These are phyloP conservation scores for Bothrops jararaca DNA, from an alignment of 2,113 vertebrate species.

Conservation along the genomic window DNA sequence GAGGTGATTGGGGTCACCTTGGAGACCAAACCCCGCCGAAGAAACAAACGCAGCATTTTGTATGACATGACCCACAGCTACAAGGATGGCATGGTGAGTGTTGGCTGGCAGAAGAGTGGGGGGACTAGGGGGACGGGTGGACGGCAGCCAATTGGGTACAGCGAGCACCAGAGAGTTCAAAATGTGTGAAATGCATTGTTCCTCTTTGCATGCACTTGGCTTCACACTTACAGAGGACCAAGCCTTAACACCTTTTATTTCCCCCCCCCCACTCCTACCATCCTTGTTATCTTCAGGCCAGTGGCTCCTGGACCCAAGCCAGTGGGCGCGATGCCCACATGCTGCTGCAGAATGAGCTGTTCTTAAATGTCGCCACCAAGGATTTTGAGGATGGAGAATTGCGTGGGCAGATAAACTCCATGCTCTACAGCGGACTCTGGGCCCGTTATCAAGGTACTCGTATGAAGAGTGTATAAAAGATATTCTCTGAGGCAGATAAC, in stretches of 20 bases:
- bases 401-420: constrained; percentile 84
- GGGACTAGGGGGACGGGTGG: neutral
- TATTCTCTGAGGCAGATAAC: neutral
- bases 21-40: constrained; percentile 89
- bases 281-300: constrained; percentile 49
- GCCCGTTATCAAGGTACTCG: constrained; percentile 76
- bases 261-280: neutral
- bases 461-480: neutral
- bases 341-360: constrained; percentile 95
- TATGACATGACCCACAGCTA: constrained; percentile 79
- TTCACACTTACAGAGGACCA: neutral
- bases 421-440: constrained; percentile 84
- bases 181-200: neutral
- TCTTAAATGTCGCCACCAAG: constrained; percentile 89
- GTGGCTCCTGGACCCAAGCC: constrained; percentile 76
- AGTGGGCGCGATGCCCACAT: constrained; percentile 90
- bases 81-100: constrained; percentile 66
- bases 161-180: neutral
- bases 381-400: constrained; percentile 88
- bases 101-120: neutral
- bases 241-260: neutral
- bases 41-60: constrained; percentile 83
- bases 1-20: constrained; percentile 82
- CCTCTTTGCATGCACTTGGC: neutral
- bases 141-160: no score